phyloP scores from a whole-genome alignment of 2,888 invertebrate genomes.

The Harmothoe impar region DNA sequence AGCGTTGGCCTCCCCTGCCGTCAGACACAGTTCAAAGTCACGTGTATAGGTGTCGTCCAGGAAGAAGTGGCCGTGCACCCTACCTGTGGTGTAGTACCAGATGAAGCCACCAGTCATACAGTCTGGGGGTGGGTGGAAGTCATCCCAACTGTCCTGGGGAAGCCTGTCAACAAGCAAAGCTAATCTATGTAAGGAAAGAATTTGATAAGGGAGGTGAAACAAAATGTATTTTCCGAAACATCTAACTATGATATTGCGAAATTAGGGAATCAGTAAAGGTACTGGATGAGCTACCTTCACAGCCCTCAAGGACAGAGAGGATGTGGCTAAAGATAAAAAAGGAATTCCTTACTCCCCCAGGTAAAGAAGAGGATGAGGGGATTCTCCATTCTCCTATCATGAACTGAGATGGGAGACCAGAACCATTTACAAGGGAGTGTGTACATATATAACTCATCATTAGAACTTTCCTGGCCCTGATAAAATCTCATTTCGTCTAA shows the following conservation, averaged over 20 bases:
- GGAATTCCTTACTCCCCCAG: too few relatives aligned
- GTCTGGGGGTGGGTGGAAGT: conserved; percentile 58
- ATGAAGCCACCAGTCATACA: conserved; percentile 51
- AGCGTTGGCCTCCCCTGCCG: conserved; percentile 57
- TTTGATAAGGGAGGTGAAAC: neutral
- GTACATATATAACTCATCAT: too few relatives aligned
- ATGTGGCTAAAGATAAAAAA: neutral
- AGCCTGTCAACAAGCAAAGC: neutral
- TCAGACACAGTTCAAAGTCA: conserved; percentile 61
- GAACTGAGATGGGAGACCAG: too few relatives aligned
- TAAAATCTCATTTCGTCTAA: too few relatives aligned
- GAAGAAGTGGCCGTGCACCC: conserved; percentile 42
- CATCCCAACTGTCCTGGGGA: neutral
- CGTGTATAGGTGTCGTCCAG: neutral
- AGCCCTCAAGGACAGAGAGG: neutral
- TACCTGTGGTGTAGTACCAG: conserved; percentile 56
- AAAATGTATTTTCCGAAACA: neutral
- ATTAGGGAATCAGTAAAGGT: neutral
- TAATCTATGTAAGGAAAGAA: neutral
- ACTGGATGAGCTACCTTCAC: neutral
- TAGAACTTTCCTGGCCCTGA: too few relatives aligned
- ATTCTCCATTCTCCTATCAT: too few relatives aligned
- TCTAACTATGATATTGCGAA: neutral
- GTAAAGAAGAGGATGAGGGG: too few relatives aligned
- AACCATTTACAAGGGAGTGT: too few relatives aligned